Base-by-base conservation (phyloP, 2,113 vertebrate genomes). In the Holacanthus passer region DNA sequence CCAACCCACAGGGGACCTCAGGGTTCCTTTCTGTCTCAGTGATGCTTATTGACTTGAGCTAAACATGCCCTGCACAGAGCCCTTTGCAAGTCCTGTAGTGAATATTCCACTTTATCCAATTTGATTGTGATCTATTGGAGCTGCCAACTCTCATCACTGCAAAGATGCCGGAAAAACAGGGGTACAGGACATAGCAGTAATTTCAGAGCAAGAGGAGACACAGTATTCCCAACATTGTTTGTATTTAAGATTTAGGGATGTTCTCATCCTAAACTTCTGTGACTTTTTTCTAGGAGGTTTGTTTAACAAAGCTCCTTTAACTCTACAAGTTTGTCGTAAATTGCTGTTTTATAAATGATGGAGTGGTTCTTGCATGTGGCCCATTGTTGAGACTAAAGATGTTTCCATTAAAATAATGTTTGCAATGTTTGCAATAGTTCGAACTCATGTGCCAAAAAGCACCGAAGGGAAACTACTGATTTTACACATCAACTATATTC, bases 111-210 rank as follows among this genome's bases (percentile, higher is more conserved):
- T 77, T 59, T 48, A 58, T 71, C 56, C 52, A 65, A 45, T 43
- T 78, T 78, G 77, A 87, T 87, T 70, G 67, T 58, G 50, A 87
- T 87, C 68, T 73, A 66, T 85, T 47, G 62, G 37, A 75, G 66
- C 73, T 80, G 75, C 48, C 67, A 50, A 17, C 56, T 80, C 62
- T 43, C 16, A 89, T 79, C 79, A 64, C 24, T 1, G 5, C 41
- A 69, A 70, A 72, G 20, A 22, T 10, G 47, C 50, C 29, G 47
- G 43, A 52, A 56, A 39, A 48, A 5, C 12, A 0, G 31, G 11
- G 47, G 16, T 32, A 52, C 37, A 24, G 13, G 16, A 19, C 7
- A 17, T 68, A 47, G 39, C n/a, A 65, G 67, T 27, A 6, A 58
- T 39, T 71, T 64, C 37, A 66, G 56, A 71, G 55, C 37, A 63